Evolutionary conservation across 1,140 invertebrate genomes (phyloP), one percentile per base, ranked within the genome.

Genomic region (Scaptomyza pallida): DNA sequence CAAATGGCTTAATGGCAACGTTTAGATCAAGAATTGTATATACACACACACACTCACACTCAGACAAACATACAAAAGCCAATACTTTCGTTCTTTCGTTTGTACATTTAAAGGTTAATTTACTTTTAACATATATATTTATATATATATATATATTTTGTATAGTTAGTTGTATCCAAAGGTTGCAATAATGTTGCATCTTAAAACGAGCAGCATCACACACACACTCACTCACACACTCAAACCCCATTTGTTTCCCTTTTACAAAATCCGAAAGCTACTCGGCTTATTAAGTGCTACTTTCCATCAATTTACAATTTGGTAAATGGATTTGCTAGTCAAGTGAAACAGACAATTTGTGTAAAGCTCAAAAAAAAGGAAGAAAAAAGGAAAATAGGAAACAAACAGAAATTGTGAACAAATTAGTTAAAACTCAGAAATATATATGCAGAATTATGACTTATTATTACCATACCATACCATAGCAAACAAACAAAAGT

Each of bases 151-250:
- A n/a, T n/a, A n/a, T n/a, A 80, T 74, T 64, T 86, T 86, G 82
- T 86, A 86, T 78, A 86, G 83, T 86, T 86, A 86, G 81, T 86
- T 85, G 75, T 86, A 86, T 61, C 68, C 64, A 88, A 62, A 78
- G 65, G 82, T 86, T 88, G 82, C 82, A 86, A 86, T 86, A 86
- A 78, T 89, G 81, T 86, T 86, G 81, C 81, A 73, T 86, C 78
- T 88, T 70, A 61, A 67, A 79, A 61, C 73, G 81, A 78, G 83
- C 82, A 88, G 70, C 82, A 88, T 86, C 82, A 88, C 81, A 77
- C 69, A 75, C 48, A 68, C 57, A 55, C 57, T 54, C 56, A 70
- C 35, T 35, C 35, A 43, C 56, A 59, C 23, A 48, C 54, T 59
- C 17, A 44, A 16, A 56, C 23, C 33, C 55, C 12, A 37, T n/a